Base-by-base conservation (phyloP, 2,797 vertebrate species). In the Astyanax mexicanus region DNA sequence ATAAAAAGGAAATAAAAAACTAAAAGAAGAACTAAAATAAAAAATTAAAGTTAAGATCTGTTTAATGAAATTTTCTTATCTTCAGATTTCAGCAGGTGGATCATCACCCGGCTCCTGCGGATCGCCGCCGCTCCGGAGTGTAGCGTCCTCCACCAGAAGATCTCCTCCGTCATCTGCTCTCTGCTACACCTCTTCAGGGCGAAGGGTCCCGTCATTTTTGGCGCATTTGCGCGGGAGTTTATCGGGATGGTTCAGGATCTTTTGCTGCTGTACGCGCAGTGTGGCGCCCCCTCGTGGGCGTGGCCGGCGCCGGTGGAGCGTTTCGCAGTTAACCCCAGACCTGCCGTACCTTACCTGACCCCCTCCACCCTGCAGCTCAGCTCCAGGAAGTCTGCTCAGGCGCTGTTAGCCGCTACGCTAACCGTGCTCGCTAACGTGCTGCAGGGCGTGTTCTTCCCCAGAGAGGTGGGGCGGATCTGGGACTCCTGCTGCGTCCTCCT, bases 51-150 rank as follows among this genome's bases (percentile, higher is more conserved):
- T n/a, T n/a, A n/a, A n/a, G n/a, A n/a, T n/a, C n/a, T n/a, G n/a
- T n/a, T n/a, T n/a, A n/a, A n/a, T n/a, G n/a, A n/a, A n/a, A n/a
- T n/a, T 29, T 32, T 32, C 2, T 32, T 29, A 32, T 32, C 29
- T 32, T 29, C 21, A 99, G 98, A 96, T 86, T 99, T 99, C 80
- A 96, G 93, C 88, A 95, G 94, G 75, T 99, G 98, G 97, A 98
- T 98, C 78, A 92, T 94, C 19, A 90, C 92, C 74, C 95, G 95
- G 77, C 93, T 99, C 79, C 90, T 99, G 21, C 92, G 97, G 11
- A 96, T 99, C 79, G 94, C 94, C 42, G 95, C 97, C 0, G 85
- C 95, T 83, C 97, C 96, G 6, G 94, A 93, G 77, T 99, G 97
- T 81, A 89, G 90, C 6, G 6, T 82, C 0, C 92, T 99, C 86